A percentile compares a stretch with the other conserved stretches of the same genome.
Evolutionary conservation across 2,888 invertebrate genomes (phyloP).

Genomic region (Teleiodes luculella): DNA sequence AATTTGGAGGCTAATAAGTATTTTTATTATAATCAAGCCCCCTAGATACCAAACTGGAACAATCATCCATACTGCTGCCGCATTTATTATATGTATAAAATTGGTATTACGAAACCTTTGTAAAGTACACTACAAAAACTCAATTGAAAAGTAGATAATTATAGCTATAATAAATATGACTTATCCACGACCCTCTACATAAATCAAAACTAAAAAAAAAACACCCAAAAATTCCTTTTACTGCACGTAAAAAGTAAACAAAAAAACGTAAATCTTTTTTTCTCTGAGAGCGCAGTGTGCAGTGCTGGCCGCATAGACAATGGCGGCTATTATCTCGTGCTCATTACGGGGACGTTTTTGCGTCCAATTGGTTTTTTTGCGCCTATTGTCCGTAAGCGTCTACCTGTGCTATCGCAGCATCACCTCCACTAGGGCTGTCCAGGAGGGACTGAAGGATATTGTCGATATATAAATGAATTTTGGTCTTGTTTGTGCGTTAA

Average conservation of each 20-base stretch:
- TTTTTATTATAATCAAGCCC: too few relatives aligned
- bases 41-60: too few relatives aligned
- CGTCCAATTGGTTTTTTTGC: conserved; percentile 24
- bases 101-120: too few relatives aligned
- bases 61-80: too few relatives aligned
- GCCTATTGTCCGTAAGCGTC: conserved; percentile 20
- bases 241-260: background rate
- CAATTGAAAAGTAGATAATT: too few relatives aligned
- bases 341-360: conserved; percentile 70
- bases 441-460: too few relatives aligned
- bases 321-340: conserved; percentile 64
- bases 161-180: background rate
- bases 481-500: too few relatives aligned
- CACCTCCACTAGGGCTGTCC: background rate
- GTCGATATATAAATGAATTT: too few relatives aligned
- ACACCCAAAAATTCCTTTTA: conserved; percentile 8
- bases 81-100: too few relatives aligned
- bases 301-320: conserved; percentile 56
- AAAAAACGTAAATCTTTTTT: conserved; percentile 1
- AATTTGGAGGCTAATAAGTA: too few relatives aligned
- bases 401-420: conserved; percentile 21
- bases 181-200: background rate
- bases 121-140: background rate
- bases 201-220: conserved; percentile 8
- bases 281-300: background rate